Base-by-base conservation (phyloP, 1,140 invertebrate species). In the Drosophila busckii region DNA sequence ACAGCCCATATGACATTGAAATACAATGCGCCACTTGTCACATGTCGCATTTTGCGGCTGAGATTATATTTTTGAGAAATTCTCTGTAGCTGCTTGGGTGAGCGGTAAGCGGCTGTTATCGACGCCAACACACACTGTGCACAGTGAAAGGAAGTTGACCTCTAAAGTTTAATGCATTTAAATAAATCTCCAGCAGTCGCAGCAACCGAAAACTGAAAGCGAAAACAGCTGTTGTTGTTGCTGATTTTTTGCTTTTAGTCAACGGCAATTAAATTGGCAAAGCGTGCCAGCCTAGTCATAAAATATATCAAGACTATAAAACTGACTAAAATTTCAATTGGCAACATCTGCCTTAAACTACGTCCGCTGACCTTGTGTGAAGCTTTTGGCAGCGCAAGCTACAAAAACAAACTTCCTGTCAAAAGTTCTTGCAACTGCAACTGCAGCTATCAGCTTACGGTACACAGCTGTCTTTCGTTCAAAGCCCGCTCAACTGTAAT, bases 81-180 rank as follows among this genome's bases (percentile, higher is more conserved):
- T 31, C 23, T 22, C 28, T n/a, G n/a, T n/a, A n/a, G n/a, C n/a
- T n/a, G n/a, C n/a, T n/a, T n/a, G n/a, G n/a, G n/a, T n/a, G n/a
- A n/a, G n/a, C n/a, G n/a, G n/a, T n/a, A n/a, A n/a, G n/a, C n/a
- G n/a, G n/a, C n/a, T n/a, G n/a, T n/a, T n/a, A n/a, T 15, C 35
- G 59, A 46, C 75, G 63, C 68, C 75, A 73, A 68, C 69, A 55
- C 60, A n/a, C n/a, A n/a, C n/a, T n/a, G 65, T 55, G 56, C 25
- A 38, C 66, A 65, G 75, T 82, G 75, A 82, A 82, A 82, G 75
- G 75, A 82, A 82, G 75, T 82, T 82, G 75, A 82, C 75, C 75
- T 82, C 75, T 82, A 82, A 82, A 82, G 76, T 82, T 82, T 75
- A 82, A 82, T 82, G 75, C 75, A 82, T 82, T 82, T 82, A 82